Percentiles rank a stretch among this genome's conserved stretches.
phyloP scores from a whole-genome alignment of 1,140 invertebrate species.

The Drosophila pachea region DNA sequence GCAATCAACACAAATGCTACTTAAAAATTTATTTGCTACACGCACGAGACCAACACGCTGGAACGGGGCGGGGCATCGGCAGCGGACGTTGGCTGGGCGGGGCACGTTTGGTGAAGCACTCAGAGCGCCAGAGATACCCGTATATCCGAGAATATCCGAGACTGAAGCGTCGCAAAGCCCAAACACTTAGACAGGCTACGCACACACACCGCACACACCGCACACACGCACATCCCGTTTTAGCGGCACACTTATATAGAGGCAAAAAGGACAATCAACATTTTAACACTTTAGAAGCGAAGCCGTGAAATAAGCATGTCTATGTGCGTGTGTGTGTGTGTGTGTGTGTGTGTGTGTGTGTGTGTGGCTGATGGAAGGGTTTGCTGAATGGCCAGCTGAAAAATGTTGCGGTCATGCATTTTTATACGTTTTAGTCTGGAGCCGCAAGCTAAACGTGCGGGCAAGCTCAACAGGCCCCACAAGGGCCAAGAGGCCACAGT shows the following conservation, averaged over 20 bases:
- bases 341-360: constrained; percentile 1
- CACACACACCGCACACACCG: constrained; percentile 15
- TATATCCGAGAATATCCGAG: constrained; percentile 33
- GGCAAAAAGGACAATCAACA: constrained; percentile 75
- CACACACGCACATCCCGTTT: constrained; percentile 7
- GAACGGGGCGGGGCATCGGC: neutral
- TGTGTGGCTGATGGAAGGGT: constrained; percentile 16
- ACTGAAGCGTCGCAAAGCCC: constrained; percentile 60
- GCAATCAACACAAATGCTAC: constrained; percentile 77
- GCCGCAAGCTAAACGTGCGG: constrained; percentile 22
- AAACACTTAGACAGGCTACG: constrained; percentile 54
- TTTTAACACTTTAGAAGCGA: constrained; percentile 70
- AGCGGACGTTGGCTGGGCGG: neutral
- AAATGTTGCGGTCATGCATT: constrained; percentile 74
- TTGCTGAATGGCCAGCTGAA: constrained; percentile 47
- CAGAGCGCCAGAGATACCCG: constrained; percentile 35
- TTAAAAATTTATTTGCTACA: constrained; percentile 76
- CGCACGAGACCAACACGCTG: constrained; percentile 59
- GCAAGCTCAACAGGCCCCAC: constrained; percentile 27
- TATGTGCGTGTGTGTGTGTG: constrained; percentile 1
- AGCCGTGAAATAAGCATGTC: constrained; percentile 41
- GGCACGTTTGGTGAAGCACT: neutral
- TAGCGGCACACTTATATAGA: constrained; percentile 5
- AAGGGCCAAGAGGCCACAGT: constrained; percentile 21
- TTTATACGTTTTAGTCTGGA: constrained; percentile 54